These are phyloP conservation scores for Diphyllodes magnificus DNA, from an alignment of 2,113 vertebrate species.

Conservation along the genomic window DNA sequence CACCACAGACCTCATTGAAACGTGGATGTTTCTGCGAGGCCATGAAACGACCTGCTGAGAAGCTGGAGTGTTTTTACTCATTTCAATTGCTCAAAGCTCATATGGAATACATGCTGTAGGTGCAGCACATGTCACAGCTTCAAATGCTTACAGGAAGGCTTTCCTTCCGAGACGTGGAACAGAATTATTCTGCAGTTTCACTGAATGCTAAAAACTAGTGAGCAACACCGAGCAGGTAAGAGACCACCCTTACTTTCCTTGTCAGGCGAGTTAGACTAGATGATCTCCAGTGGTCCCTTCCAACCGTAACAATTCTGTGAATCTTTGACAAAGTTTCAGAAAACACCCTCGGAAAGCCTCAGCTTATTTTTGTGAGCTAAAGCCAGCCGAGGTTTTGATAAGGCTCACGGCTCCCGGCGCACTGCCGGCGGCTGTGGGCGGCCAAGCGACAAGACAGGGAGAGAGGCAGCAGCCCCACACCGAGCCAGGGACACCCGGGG, in stretches of 20 bases:
- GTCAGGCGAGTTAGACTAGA: too few species aligned
- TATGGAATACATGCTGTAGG: accelerated
- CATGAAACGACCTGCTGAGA: accelerated
- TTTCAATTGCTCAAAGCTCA: not conserved
- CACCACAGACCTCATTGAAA: not conserved
- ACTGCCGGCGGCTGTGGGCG: accelerated
- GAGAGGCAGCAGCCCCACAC: not conserved
- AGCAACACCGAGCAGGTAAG: accelerated
- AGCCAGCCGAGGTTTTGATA: not conserved
- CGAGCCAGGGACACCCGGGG: accelerated
- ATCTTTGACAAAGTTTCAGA: not conserved
- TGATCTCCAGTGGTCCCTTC: not conserved
- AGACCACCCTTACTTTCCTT: too few species aligned
- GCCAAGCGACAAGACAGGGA: accelerated
- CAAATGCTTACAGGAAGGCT: not conserved
- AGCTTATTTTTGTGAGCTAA: not conserved
- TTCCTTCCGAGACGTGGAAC: accelerated
- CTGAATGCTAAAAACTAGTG: accelerated
- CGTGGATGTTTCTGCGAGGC: accelerated
- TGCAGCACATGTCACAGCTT: not conserved
- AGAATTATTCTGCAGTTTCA: not conserved
- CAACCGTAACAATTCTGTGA: too few species aligned
- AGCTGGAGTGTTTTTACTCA: not conserved
- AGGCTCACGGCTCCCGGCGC: accelerated
- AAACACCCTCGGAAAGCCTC: not conserved